Conservation (phyloP, 2,797 vertebrate genomes). For the Danio aesculapii region DNA sequence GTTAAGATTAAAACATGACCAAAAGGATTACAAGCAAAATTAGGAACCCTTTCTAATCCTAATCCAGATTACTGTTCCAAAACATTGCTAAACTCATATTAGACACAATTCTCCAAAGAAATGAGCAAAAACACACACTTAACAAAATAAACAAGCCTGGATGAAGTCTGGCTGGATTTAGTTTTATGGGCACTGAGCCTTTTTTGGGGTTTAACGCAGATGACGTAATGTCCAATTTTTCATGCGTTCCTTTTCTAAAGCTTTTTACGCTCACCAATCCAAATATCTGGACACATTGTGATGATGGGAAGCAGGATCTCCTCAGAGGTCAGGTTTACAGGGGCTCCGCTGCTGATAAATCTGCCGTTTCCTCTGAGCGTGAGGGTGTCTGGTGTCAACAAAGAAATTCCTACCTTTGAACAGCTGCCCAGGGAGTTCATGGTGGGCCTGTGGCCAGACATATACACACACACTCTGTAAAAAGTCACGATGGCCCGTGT, state of each 20-base stretch:
- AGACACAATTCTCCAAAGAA: background rate
- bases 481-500: conserved; percentile 22
- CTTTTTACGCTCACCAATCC: conserved; percentile 22
- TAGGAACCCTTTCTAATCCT: conserved; percentile 17
- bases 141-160: conserved; percentile 2
- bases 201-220: background rate
- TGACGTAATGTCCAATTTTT: conserved; percentile 32
- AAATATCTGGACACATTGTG: conserved; percentile 10
- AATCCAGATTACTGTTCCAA: conserved; percentile 39
- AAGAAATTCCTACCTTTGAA: conserved; percentile 49
- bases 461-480: conserved; percentile 14
- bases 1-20: background rate
- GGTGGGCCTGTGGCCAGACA: conserved; percentile 37
- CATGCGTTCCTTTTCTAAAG: conserved; percentile 1
- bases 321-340: conserved; percentile 41
- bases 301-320: conserved; percentile 42
- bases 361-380: conserved; percentile 21
- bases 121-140: conserved; percentile 12
- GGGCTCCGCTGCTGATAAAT: conserved; percentile 33
- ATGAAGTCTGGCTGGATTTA: background rate
- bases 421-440: conserved; percentile 26
- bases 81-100: conserved; percentile 22
- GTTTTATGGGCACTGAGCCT: background rate
- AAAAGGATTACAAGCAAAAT: conserved; percentile 33
- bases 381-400: conserved; percentile 44